phyloP scores from a whole-genome alignment of 2,113 vertebrate species.

The Spea bombifrons region DNA sequence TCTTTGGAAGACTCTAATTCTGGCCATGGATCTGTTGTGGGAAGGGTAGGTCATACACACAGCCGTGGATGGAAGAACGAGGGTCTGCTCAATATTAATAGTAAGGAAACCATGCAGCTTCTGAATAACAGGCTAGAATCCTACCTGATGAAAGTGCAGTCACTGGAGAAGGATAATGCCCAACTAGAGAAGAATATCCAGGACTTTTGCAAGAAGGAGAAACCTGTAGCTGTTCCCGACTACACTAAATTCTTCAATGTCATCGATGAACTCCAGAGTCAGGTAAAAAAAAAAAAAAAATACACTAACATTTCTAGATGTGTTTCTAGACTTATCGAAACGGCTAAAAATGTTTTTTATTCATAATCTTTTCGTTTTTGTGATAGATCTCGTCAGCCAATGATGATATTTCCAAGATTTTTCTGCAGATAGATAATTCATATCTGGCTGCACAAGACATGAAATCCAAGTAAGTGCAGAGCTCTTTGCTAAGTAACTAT shows the following conservation, averaged over 20 bases:
- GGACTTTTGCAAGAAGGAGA: conserved; percentile 37
- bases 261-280: conserved; percentile 54
- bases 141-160: conserved; percentile 67
- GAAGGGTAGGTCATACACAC: background rate
- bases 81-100: conserved; percentile 49
- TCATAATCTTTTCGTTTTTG: background rate
- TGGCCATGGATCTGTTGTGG: background rate
- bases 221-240: conserved; percentile 30
- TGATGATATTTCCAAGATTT: conserved; percentile 61
- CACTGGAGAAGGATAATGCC: conserved; percentile 48
- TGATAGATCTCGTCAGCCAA: background rate
- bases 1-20: background rate
- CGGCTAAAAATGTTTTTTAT: background rate
- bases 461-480: conserved; percentile 48
- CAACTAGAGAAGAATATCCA: conserved; percentile 51
- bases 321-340: background rate
- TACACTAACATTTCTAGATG: background rate
- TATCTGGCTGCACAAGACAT: conserved; percentile 75
- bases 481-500: background rate
- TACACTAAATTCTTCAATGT: conserved; percentile 50
- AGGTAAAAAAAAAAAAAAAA: conserved; percentile 49
- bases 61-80: conserved; percentile 39
- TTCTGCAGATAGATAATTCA: conserved; percentile 69
- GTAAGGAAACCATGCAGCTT: conserved; percentile 70
- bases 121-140: conserved; percentile 73